These are phyloP conservation scores for Syndactyla subalaris DNA, from an alignment of 2,797 vertebrate genomes.

Conservation along the genomic window DNA sequence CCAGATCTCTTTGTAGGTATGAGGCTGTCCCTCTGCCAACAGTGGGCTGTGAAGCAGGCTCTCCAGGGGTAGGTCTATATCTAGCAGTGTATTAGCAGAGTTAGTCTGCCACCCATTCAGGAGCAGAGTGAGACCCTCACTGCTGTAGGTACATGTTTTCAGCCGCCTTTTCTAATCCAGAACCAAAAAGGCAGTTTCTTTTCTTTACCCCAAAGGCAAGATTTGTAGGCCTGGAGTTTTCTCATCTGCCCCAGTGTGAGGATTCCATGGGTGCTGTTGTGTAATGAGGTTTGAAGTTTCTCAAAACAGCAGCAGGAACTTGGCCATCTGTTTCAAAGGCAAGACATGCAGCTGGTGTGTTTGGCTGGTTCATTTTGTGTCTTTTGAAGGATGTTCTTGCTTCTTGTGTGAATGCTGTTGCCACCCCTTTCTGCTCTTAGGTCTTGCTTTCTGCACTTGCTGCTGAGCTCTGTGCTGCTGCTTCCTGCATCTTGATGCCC, in stretches of 20 bases:
- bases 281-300: not conserved
- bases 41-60: not conserved
- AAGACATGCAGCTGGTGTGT: not conserved
- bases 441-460: not conserved
- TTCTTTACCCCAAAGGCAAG: not conserved
- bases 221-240: not conserved
- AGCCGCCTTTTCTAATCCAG: not conserved
- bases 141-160: not conserved
- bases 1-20: not conserved
- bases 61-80: too few species aligned
- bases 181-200: not conserved
- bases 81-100: not conserved
- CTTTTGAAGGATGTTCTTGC: not conserved
- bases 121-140: not conserved
- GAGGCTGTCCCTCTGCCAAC: not conserved
- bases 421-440: not conserved
- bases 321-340: not conserved
- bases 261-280: not conserved
- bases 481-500: not conserved
- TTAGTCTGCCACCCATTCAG: not conserved
- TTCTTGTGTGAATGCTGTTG: not conserved
- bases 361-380: not conserved
- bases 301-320: not conserved
- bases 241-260: not conserved
- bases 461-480: not conserved